Base-by-base conservation (phyloP, 2,797 vertebrate species). In the Ceyx erithaca region DNA sequence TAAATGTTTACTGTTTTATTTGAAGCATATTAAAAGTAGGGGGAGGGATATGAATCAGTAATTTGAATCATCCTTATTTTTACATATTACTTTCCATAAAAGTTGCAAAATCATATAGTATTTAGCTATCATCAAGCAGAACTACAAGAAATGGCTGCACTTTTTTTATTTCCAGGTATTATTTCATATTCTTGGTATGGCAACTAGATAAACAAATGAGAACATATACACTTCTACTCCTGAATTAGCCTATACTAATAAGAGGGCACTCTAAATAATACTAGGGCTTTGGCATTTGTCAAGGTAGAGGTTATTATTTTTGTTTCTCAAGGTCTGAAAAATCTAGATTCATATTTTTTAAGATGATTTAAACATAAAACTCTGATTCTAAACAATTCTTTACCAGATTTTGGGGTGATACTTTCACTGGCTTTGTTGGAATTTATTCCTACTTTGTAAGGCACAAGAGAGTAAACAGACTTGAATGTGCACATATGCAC, bases 1-100 rank as follows among this genome's bases (percentile, higher is more conserved):
- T 76, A 45, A 40, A 80, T 59, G 3, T 28, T 37, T 83, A 52
- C 12, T 58, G 2, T 7, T 92, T 78, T 40, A 28, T 51, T 76
- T 55, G 9, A 78, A 83, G 15, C 10, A 62, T 3, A 31, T 54
- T 43, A 54, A 57, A 84, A 37, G 12, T 37, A 58, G 4, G 2
- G 2, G 0, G 3, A 20, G 21, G 35, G 12, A 21, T 1, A 9
- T 37, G 37, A 40, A 25, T 12, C 16, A 49, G 11, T 48, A 62
- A 51, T 59, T 69, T 33, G 8, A 55, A 40, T 55, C 13, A 33
- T 30, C 51, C 80, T 18, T 71, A 6, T 31, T 62, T 4, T 76
- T 66, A 83, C 9, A 59, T 71, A 66, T 19, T 4, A 11, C 15
- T 14, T 68, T 58, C 10, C 21, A 51, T n/a, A 63, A 26, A 58